These are phyloP conservation scores for Pipra filicauda DNA, from an alignment of 2,113 vertebrate genomes.

Conservation along the genomic window DNA sequence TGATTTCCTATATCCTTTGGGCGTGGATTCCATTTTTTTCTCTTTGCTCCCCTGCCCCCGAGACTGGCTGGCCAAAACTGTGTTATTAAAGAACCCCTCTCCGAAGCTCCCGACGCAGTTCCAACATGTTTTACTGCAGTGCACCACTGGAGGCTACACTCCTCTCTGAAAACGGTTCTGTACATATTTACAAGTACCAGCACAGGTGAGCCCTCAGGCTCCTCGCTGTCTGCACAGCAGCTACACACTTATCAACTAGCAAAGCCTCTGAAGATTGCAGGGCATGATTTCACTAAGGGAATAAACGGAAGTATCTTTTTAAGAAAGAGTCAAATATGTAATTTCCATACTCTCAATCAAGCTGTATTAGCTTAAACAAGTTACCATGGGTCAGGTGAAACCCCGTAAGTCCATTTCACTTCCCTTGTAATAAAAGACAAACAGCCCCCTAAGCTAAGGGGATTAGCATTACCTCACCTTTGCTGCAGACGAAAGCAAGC, in stretches of 20 bases:
- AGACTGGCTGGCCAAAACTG: background rate
- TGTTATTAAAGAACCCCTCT: background rate
- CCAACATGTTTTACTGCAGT: background rate
- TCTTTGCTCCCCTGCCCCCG: accelerated
- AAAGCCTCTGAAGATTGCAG: background rate
- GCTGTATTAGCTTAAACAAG: background rate
- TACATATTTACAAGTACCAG: background rate
- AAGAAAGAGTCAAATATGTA: background rate
- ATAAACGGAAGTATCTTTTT: background rate
- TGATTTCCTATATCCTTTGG: background rate
- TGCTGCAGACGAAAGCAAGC: conserved; percentile 1
- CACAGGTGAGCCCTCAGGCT: background rate
- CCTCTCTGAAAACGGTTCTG: background rate
- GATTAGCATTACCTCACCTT: background rate
- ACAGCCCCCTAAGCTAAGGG: background rate
- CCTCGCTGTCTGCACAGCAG: background rate
- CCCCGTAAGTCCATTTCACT: background rate
- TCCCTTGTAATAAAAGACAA: background rate
- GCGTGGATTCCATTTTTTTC: background rate
- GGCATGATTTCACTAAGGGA: background rate
- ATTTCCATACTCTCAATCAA: background rate
- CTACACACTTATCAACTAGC: background rate
- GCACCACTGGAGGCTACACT: background rate
- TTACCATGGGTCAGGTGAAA: background rate
- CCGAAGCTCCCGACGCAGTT: background rate